phyloP scores from a whole-genome alignment of 92 coral and sea anemone species.

The Epizoanthus illoricatus region DNA sequence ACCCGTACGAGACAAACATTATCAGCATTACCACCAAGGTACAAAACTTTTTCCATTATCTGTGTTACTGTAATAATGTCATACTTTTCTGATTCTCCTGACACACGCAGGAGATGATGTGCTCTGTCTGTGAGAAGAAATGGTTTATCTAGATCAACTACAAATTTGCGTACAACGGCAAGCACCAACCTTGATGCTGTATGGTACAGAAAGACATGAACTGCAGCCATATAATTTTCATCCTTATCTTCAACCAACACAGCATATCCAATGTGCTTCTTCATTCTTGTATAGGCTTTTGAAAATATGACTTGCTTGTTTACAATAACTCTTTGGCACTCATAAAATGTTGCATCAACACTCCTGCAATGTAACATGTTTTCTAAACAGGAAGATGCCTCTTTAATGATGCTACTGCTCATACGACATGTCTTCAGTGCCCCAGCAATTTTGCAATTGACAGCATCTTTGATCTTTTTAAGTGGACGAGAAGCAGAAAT shows the following conservation, averaged over 20 bases:
- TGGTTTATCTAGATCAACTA: conserved; percentile 34
- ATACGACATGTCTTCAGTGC: conserved; percentile 34
- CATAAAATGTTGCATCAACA: conserved; percentile 5
- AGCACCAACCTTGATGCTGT: conserved; percentile 28
- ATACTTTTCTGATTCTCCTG: conserved; percentile 35
- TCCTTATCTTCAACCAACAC: conserved; percentile 16
- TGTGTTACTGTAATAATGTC: conserved; percentile 37
- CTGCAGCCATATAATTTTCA: conserved; percentile 33
- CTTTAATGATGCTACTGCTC: neutral
- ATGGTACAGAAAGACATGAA: conserved; percentile 33
- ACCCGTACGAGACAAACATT: conserved; percentile 32
- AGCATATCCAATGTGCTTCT: conserved; percentile 38
- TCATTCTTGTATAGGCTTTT: conserved; percentile 28
- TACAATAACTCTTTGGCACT: conserved; percentile 37
- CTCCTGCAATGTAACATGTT: neutral
- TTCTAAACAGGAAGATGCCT: conserved; percentile 11
- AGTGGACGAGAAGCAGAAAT: conserved; percentile 38
- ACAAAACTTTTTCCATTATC: conserved; percentile 31
- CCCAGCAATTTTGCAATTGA: conserved; percentile 49
- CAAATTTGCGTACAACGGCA: conserved; percentile 25
- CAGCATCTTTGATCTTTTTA: conserved; percentile 22
- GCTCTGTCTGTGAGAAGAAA: conserved; percentile 30
- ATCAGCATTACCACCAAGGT: conserved; percentile 36
- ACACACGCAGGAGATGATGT: conserved; percentile 29
- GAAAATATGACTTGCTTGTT: conserved; percentile 42